phyloP scores from a whole-genome alignment of 1,140 invertebrate genomes.

The Leptinotarsa lineolata region DNA sequence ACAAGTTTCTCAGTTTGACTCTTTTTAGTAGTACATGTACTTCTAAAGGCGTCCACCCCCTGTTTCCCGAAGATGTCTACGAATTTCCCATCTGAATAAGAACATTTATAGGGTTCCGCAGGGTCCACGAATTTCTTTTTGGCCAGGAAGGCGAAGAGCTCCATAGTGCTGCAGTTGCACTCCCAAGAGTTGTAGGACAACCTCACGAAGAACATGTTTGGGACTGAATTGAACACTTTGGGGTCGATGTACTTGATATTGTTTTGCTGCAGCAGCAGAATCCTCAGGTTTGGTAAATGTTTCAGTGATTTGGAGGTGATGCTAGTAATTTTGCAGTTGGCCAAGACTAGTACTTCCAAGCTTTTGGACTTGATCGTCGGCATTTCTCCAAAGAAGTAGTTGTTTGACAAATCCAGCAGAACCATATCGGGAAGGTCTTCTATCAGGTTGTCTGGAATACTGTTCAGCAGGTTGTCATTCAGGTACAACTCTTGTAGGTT shows the following conservation, averaged over 20 bases:
- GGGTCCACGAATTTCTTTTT: constrained; percentile 38
- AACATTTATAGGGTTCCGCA: constrained; percentile 40
- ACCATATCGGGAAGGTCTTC: constrained; percentile 38
- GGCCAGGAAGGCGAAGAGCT: constrained; percentile 41
- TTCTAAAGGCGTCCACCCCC: constrained; percentile 9
- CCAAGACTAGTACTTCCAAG: constrained; percentile 42
- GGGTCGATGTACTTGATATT: constrained; percentile 44
- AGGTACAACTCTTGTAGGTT: constrained; percentile 47
- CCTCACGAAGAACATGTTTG: constrained; percentile 32
- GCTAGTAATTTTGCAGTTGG: constrained; percentile 41
- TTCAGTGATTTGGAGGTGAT: constrained; percentile 35
- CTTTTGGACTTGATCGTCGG: constrained; percentile 43
- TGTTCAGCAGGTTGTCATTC: constrained; percentile 41
- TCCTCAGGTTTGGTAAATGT: constrained; percentile 43
- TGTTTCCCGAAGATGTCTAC: constrained; percentile 35
- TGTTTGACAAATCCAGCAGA: constrained; percentile 44
- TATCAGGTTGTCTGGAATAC: constrained; percentile 41
- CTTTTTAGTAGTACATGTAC: background rate
- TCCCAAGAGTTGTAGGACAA: constrained; percentile 46
- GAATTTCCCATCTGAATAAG: constrained; percentile 22
- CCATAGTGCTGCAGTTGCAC: constrained; percentile 46
- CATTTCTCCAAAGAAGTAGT: constrained; percentile 43
- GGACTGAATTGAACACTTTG: constrained; percentile 36
- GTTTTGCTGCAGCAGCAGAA: constrained; percentile 47
- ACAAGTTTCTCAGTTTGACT: background rate